These are phyloP conservation scores for Polyommatus icarus DNA, from an alignment of 2,888 invertebrate genomes.

Conservation along the genomic window DNA sequence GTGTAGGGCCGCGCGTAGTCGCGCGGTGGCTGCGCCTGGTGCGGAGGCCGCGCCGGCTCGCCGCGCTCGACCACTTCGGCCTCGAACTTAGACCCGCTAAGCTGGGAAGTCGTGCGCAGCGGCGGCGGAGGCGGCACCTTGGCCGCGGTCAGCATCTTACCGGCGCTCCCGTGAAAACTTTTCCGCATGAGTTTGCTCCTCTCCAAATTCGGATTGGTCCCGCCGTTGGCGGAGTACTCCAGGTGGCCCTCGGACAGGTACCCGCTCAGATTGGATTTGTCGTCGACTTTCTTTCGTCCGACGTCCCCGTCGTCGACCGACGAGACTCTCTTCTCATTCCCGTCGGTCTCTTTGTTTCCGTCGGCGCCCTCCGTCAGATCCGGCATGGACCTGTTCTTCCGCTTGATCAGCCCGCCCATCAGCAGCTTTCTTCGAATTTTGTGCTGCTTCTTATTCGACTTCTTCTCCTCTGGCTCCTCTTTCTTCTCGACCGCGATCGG, in stretches of 20 bases:
- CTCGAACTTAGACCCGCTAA: constrained; percentile 84
- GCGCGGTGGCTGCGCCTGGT: constrained; percentile 57
- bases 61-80: constrained; percentile 76
- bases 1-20: constrained; percentile 51
- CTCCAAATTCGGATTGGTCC: constrained; percentile 90
- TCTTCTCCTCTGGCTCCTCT: constrained; percentile 84
- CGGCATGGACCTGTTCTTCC: constrained; percentile 95
- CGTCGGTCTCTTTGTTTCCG: constrained; percentile 67
- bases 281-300: constrained; percentile 82
- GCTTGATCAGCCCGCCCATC: constrained; percentile 93
- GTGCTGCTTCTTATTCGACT: constrained; percentile 92
- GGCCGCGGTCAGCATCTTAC: constrained; percentile 89
- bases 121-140: constrained; percentile 94
- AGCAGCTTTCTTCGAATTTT: constrained; percentile 92
- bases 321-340: constrained; percentile 66
- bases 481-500: constrained; percentile 85
- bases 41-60: constrained; percentile 66
- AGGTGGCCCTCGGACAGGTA: constrained; percentile 93
- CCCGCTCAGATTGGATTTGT: constrained; percentile 84
- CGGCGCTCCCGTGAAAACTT: constrained; percentile 92
- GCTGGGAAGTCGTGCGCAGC: constrained; percentile 91
- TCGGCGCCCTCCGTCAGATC: constrained; percentile 91
- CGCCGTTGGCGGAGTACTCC: constrained; percentile 84
- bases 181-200: constrained; percentile 93
- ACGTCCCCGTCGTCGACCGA: constrained; percentile 89